Evolutionary conservation across 1,140 invertebrate species (phyloP).

Genomic region (Idris sp.): DNA sequence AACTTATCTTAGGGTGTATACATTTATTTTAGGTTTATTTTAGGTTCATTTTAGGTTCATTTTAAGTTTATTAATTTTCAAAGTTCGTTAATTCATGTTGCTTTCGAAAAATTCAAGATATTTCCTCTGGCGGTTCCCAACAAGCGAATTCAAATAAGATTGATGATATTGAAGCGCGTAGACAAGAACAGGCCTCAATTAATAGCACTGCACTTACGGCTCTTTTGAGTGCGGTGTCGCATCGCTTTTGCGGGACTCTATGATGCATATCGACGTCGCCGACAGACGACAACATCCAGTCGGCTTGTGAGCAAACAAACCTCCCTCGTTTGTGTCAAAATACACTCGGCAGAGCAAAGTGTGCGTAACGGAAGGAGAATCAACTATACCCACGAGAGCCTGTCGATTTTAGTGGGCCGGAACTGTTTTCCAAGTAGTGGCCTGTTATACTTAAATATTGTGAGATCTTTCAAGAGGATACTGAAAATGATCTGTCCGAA

Average conservation of each 20-base stretch:
- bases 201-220: slow-evolving; percentile 65
- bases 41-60: no score
- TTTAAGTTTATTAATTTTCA: no score
- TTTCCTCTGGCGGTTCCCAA: slow-evolving; percentile 35
- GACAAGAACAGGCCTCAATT: slow-evolving; percentile 66
- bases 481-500: slow-evolving; percentile 20
- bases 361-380: slow-evolving; percentile 55
- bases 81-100: no score
- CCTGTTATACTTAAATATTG: slow-evolving; percentile 52
- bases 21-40: no score
- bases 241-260: slow-evolving; percentile 67
- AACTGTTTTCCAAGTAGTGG: slow-evolving; percentile 60
- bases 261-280: slow-evolving; percentile 71
- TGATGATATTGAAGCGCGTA: slow-evolving; percentile 69
- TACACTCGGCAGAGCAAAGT: slow-evolving; percentile 46
- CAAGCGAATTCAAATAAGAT: slow-evolving; percentile 67
- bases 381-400: slow-evolving; percentile 24
- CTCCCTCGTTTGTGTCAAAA: slow-evolving; percentile 58
- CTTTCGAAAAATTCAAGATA: no score
- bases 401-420: slow-evolving; percentile 48
- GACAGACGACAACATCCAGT: slow-evolving; percentile 65
- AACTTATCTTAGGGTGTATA: no score
- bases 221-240: slow-evolving; percentile 62
- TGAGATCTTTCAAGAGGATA: slow-evolving; percentile 40
- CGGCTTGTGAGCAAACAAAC: slow-evolving; percentile 58